These are phyloP conservation scores for Cecropterus lyciades DNA, from an alignment of 1,140 invertebrate species.

Conservation along the genomic window DNA sequence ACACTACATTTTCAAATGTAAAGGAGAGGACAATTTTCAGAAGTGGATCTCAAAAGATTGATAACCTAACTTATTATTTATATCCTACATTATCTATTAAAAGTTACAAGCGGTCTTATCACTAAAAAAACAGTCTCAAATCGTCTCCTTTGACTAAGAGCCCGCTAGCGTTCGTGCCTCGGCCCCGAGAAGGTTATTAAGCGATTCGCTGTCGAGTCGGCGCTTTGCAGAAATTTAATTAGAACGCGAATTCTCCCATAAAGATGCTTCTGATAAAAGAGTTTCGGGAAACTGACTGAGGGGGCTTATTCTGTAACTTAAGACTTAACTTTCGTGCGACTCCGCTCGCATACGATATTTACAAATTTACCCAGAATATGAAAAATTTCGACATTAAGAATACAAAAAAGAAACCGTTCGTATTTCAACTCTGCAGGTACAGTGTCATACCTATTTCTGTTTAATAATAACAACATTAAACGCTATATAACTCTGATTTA, in stretches of 20 bases:
- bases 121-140: not conserved
- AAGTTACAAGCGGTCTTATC: no score
- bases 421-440: no score
- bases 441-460: no score
- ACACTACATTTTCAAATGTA: no score
- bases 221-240: constrained; percentile 35
- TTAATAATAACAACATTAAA: no score
- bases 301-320: constrained; percentile 11
- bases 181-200: constrained; percentile 17
- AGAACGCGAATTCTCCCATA: constrained; percentile 31
- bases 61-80: no score
- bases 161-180: constrained; percentile 17
- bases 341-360: not conserved
- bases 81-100: no score
- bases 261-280: constrained; percentile 35
- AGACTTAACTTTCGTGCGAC: not conserved
- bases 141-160: not conserved
- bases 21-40: no score
- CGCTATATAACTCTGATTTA: no score
- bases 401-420: no score
- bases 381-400: no score
- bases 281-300: constrained; percentile 12
- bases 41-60: no score
- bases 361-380: not conserved
- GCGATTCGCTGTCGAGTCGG: constrained; percentile 26